A percentile compares a stretch with the other conserved stretches of the same genome.
Conservation (phyloP, 1,140 invertebrate species). For the Parasteatoda tepidariorum region DNA sequence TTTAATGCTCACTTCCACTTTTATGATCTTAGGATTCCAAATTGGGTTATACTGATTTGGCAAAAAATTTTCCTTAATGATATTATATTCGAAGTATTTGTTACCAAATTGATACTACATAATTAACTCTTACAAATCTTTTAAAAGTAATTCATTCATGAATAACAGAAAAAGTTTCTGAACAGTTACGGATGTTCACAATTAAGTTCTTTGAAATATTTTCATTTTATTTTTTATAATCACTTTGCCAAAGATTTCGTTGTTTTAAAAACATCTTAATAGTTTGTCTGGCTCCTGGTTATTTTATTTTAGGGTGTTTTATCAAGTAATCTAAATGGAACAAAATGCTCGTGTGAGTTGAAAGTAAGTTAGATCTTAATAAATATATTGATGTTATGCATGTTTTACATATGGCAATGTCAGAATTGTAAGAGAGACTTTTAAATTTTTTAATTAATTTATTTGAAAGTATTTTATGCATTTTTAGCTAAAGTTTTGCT, state of each 20-base stretch:
- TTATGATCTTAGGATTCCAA: too few relatives aligned
- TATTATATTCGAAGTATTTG: not conserved
- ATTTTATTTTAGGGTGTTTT: conserved; percentile 44
- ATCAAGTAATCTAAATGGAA: conserved; percentile 55
- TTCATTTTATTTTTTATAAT: too few relatives aligned
- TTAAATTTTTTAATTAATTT: not conserved
- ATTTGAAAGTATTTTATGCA: too few relatives aligned
- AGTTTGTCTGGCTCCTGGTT: conserved; percentile 41
- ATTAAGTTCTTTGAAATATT: too few relatives aligned
- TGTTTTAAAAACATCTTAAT: not conserved
- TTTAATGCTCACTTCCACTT: too few relatives aligned
- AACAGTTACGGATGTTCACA: not conserved
- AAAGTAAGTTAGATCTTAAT: conserved; percentile 47
- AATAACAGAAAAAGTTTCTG: not conserved
- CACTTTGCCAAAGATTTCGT: not conserved
- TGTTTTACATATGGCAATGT: conserved; percentile 13
- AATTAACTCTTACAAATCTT: not conserved
- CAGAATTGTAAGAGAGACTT: not conserved
- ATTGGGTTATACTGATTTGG: too few relatives aligned
- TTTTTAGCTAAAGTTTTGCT: not conserved
- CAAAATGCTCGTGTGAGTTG: conserved; percentile 53
- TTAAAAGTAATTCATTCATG: not conserved
- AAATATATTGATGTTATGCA: conserved; percentile 31
- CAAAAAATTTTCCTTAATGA: too few relatives aligned
- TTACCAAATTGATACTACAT: not conserved